Evolutionary conservation across 37 sponge, comb jelly and placozoan species (phyloP).

Genomic region (Chondrosia reniformis): DNA sequence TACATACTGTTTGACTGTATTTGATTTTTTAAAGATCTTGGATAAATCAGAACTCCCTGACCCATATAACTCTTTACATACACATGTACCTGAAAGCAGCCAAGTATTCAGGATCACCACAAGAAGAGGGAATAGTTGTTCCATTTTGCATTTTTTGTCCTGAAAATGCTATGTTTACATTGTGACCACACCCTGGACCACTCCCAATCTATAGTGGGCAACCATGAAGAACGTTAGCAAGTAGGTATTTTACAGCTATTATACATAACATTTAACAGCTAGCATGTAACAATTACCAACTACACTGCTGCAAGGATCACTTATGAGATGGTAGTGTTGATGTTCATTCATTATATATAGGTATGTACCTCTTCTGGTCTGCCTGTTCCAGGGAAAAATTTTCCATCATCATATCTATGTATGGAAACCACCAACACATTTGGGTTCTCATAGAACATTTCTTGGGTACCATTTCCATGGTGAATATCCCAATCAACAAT

Average conservation of each 20-base stretch:
- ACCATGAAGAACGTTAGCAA: no score
- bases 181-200: conserved; percentile 84
- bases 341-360: no score
- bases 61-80: no score
- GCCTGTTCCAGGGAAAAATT: conserved; percentile 92
- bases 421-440: conserved; percentile 69
- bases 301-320: no score
- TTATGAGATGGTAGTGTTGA: no score
- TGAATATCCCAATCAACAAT: conserved; percentile 93
- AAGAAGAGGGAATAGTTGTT: conserved; percentile 40
- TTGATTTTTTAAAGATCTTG: no score
- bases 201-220: conserved; percentile 70
- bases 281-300: no score
- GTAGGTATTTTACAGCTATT: no score
- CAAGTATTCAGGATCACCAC: conserved; percentile 90
- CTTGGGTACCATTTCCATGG: conserved; percentile 92
- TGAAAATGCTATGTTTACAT: conserved; percentile 89
- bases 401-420: conserved; percentile 91
- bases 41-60: no score
- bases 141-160: conserved; percentile 49
- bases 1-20: no score
- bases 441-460: conserved; percentile 85
- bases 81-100: conserved; percentile 85
- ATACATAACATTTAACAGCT: background rate
- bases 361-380: conserved; percentile 59